Base-by-base conservation (phyloP, 2,888 invertebrate genomes). In the Athalia circularis region DNA sequence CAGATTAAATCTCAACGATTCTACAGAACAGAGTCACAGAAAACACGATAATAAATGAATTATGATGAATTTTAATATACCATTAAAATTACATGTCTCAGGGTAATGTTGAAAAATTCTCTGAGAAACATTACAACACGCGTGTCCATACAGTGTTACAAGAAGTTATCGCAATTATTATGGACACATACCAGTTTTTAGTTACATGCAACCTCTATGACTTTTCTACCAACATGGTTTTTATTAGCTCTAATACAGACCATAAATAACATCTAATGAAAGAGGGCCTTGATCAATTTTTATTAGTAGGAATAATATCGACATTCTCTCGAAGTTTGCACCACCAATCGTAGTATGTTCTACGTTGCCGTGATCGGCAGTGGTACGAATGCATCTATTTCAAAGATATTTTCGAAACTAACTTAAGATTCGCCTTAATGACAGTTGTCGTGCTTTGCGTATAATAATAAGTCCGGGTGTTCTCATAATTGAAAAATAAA, bases 41-140 rank as follows among this genome's bases (percentile, higher is more conserved):
- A 8, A 59, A 59, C 45, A 47, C 59, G 72, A 59, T 59, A 72
- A 59, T 72, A 72, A 72, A 47, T 29, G 9, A 6, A 65, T 48
- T 65, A 57, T 6, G 57, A 57, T 70, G 13, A 59, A 68, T 9
- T 72, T 47, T 79, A 79, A 67, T 81, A 80, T 43, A 45, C 64
- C 75, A 77, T 76, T 74, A 75, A 80, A 79, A 79, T 83, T 80
- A 81, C 82, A 84, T 83, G 82, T 85, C 82, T 82, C 82, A 82
- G 82, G 80, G 81, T 82, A 82, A 80, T 80, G 77, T 77, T 45
- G 77, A 64, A 64, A 61, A 57, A 78, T 80, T 79, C 72, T 80
- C 62, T 47, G 78, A 80, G 65, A 54, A 77, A 75, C 75, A 75
- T 75, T 75, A 75, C 75, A 64, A 61, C 48, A 75, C 75, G 50